A percentile compares a stretch with the other conserved stretches of the same genome.
Conservation (phyloP, 1,140 invertebrate genomes). For the Pseudomyrmex dendroicus region DNA sequence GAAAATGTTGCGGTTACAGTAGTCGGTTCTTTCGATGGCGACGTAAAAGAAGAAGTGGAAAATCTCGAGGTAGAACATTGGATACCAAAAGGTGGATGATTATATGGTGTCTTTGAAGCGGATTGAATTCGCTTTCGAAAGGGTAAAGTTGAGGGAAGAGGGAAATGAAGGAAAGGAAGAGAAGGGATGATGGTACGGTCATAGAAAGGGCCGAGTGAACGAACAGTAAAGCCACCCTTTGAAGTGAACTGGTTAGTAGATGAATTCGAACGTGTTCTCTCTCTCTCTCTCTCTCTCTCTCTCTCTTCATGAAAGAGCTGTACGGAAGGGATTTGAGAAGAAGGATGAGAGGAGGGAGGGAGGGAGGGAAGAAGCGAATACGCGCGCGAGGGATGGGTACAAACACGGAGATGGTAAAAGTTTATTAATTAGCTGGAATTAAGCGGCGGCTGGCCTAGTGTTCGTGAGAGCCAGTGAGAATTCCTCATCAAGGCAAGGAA, state of each 20-base stretch:
- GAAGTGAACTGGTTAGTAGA: slow-evolving; percentile 78
- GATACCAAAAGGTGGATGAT: slow-evolving; percentile 67
- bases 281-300: background rate
- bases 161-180: slow-evolving; percentile 4
- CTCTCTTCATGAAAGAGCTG: slow-evolving; percentile 20
- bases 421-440: slow-evolving; percentile 84
- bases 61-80: slow-evolving; percentile 68
- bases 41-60: slow-evolving; percentile 39
- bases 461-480: slow-evolving; percentile 52
- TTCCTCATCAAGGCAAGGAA: slow-evolving; percentile 47
- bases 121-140: slow-evolving; percentile 68
- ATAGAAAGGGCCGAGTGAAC: slow-evolving; percentile 66
- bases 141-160: slow-evolving; percentile 51
- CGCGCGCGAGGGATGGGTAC: slow-evolving; percentile 63
- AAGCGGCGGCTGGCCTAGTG: slow-evolving; percentile 73
- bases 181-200: slow-evolving; percentile 26
- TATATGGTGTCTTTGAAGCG: slow-evolving; percentile 73
- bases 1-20: slow-evolving; percentile 45
- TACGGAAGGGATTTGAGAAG: slow-evolving; percentile 2
- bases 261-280: slow-evolving; percentile 77
- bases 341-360: slow-evolving; percentile 7
- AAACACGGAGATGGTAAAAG: slow-evolving; percentile 81
- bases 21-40: slow-evolving; percentile 18
- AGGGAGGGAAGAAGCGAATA: slow-evolving; percentile 13
- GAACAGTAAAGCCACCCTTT: slow-evolving; percentile 79